Percentiles rank a stretch among this genome's conserved stretches.
Evolutionary conservation across 2,888 invertebrate genomes (phyloP).

Genomic region (Acleris sparsana): DNA sequence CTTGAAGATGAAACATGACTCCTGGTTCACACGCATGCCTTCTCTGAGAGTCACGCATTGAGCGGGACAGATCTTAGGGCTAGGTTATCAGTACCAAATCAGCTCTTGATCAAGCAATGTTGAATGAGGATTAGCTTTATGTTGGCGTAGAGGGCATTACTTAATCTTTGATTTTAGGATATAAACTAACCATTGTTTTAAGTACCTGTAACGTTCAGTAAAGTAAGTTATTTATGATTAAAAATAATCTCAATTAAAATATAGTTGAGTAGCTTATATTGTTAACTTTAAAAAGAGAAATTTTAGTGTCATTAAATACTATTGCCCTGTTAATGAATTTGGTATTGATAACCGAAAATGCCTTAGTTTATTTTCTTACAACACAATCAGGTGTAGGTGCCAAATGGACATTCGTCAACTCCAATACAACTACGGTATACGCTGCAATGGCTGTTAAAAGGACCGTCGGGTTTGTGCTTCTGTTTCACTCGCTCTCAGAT

Average conservation of each 20-base stretch:
- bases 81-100: slow-evolving; percentile 20
- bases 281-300: too few species aligned
- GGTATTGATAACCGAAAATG: slow-evolving; percentile 22
- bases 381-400: slow-evolving; percentile 34
- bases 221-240: slow-evolving; percentile 14
- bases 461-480: too few species aligned
- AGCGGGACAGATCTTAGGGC: slow-evolving; percentile 34
- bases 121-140: slow-evolving; percentile 7
- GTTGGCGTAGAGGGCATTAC: slow-evolving; percentile 22
- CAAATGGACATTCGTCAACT: slow-evolving; percentile 21
- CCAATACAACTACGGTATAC: slow-evolving; percentile 12
- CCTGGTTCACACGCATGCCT: slow-evolving; percentile 81
- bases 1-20: slow-evolving; percentile 77
- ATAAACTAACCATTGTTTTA: neutral
- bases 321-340: slow-evolving; percentile 4
- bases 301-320: too few species aligned
- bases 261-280: neutral
- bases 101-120: neutral
- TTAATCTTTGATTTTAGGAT: slow-evolving; percentile 7
- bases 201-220: slow-evolving; percentile 2
- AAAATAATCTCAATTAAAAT: slow-evolving; percentile 3
- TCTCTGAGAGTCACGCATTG: slow-evolving; percentile 70
- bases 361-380: slow-evolving; percentile 6
- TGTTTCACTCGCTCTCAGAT: too few species aligned
- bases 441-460: too few species aligned